phyloP scores from a whole-genome alignment of 2,113 vertebrate genomes.

The Aspidoscelis tigris region DNA sequence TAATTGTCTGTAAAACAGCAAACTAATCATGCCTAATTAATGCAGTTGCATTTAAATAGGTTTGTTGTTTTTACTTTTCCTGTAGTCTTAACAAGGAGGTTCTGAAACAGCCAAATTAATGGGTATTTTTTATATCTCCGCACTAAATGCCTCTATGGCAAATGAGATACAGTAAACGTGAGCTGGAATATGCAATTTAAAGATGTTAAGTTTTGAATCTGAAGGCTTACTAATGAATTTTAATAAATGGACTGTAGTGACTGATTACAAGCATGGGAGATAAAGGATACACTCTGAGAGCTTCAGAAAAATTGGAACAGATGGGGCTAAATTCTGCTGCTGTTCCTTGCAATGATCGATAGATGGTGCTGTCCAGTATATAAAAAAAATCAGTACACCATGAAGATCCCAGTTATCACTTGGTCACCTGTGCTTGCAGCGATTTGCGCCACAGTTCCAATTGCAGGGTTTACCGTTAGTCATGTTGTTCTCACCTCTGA shows the following conservation, averaged over 20 bases:
- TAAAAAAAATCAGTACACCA: no score
- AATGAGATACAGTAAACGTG: not conserved
- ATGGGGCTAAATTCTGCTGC: no score
- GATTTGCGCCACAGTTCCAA: no score
- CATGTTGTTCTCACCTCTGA: no score
- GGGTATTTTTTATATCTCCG: not conserved
- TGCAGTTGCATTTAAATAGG: not conserved
- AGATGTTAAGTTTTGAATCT: not conserved
- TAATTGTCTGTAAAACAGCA: not conserved
- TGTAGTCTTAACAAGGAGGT: not conserved
- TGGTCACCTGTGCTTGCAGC: no score
- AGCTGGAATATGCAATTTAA: not conserved
- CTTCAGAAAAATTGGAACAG: not conserved
- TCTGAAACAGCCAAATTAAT: not conserved
- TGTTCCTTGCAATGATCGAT: no score
- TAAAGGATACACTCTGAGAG: not conserved
- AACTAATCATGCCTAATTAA: not conserved
- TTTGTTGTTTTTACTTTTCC: constrained; percentile 1
- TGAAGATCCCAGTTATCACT: no score
- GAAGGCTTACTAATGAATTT: not conserved
- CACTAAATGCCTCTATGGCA: not conserved
- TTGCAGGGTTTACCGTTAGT: no score
- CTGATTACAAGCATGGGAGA: not conserved
- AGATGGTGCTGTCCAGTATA: no score
- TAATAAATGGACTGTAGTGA: no score